Percentiles rank a stretch among this genome's conserved stretches.
Conservation (phyloP, 2,113 vertebrate species). For the Tangachromis dhanisi region DNA sequence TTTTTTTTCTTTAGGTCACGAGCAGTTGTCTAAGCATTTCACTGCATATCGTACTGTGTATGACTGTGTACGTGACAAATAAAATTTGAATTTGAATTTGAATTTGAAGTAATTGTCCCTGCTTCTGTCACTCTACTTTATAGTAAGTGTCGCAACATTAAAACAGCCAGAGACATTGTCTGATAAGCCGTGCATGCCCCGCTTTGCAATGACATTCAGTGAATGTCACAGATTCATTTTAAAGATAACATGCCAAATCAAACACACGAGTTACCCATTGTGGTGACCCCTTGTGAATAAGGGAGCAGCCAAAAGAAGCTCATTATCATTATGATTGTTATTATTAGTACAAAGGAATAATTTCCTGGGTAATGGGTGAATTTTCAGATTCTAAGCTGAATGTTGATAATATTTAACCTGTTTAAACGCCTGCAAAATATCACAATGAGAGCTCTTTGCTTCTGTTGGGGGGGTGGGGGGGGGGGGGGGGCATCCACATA, state of each 20-base stretch:
- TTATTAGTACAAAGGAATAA: neutral
- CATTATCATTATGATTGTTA: neutral
- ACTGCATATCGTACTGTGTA: too few species aligned
- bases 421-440: neutral
- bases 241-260: neutral
- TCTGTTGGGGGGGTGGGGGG: neutral
- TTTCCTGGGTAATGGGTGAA: neutral
- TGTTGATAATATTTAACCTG: neutral
- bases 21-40: too few species aligned
- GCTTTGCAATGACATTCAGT: neutral
- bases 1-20: too few species aligned
- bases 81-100: too few species aligned
- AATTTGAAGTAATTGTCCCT: neutral
- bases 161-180: neutral
- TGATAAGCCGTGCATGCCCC: neutral
- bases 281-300: neutral
- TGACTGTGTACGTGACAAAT: too few species aligned
- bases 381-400: neutral
- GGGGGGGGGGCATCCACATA: neutral
- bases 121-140: neutral
- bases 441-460: neutral
- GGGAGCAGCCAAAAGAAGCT: neutral
- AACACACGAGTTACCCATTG: neutral
- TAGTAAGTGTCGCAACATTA: neutral
- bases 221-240: neutral